phyloP scores from a whole-genome alignment of 2,888 invertebrate genomes.

The Spicauda simplicius region DNA sequence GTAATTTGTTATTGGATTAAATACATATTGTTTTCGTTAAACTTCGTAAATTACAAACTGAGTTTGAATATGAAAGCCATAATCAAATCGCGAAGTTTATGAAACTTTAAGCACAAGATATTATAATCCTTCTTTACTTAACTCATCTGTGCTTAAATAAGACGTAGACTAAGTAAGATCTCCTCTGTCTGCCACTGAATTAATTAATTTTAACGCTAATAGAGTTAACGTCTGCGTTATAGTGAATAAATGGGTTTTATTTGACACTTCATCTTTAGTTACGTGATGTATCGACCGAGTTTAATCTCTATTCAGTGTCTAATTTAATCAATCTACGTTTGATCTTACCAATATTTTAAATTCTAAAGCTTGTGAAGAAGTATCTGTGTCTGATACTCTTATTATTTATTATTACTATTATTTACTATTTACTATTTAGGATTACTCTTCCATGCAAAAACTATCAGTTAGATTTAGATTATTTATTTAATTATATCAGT shows the following conservation, averaged over 20 bases:
- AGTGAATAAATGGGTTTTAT: conserved; percentile 30
- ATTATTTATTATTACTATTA: no score
- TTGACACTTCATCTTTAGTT: conserved; percentile 29
- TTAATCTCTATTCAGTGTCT: neutral
- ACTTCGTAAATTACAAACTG: neutral
- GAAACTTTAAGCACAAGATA: conserved; percentile 11
- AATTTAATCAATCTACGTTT: no score
- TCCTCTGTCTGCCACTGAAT: conserved; percentile 9
- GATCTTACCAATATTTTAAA: no score
- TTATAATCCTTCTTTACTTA: conserved; percentile 20
- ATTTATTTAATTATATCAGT: no score
- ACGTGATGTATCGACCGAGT: conserved; percentile 8
- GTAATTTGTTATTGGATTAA: neutral
- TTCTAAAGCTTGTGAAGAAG: no score
- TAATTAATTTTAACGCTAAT: conserved; percentile 36
- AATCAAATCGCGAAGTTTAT: neutral
- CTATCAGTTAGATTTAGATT: no score
- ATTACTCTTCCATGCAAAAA: no score
- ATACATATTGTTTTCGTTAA: neutral
- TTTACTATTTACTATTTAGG: no score
- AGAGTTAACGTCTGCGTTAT: conserved; percentile 25
- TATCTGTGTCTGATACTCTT: no score
- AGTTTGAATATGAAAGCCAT: neutral
- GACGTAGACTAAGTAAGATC: conserved; percentile 1
- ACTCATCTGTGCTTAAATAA: conserved; percentile 15